A percentile compares a stretch with the other conserved stretches of the same genome.
These are phyloP conservation scores for Mallotus villosus DNA, from an alignment of 2,797 vertebrate species.

Conservation along the genomic window DNA sequence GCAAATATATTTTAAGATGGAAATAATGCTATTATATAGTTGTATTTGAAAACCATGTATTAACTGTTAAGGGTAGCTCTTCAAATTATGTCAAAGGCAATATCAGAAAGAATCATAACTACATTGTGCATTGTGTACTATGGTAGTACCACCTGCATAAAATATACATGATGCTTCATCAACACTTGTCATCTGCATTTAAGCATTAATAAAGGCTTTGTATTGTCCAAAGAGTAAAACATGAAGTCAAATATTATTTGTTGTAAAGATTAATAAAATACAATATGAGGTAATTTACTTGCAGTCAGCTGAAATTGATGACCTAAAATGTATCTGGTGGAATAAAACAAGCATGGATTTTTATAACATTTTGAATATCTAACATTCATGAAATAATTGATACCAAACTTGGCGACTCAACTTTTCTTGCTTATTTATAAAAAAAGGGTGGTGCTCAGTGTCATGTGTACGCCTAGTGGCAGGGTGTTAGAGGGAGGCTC, in stretches of 20 bases:
- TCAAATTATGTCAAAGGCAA: conserved; percentile 70
- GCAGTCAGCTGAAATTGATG: conserved; percentile 12
- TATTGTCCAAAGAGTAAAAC: conserved; percentile 61
- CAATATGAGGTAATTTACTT: conserved; percentile 46
- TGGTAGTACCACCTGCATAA: conserved; percentile 71
- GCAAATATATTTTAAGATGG: conserved; percentile 79
- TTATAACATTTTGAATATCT: conserved; percentile 7
- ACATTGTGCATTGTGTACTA: conserved; percentile 70
- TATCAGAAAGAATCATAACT: conserved; percentile 70
- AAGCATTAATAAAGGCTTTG: conserved; percentile 68
- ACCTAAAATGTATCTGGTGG: not conserved
- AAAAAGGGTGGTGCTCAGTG: conserved; percentile 38
- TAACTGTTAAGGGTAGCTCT: conserved; percentile 73
- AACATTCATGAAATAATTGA: conserved; percentile 31
- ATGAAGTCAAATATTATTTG: conserved; percentile 67
- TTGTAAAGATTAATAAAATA: conserved; percentile 57
- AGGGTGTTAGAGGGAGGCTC: too few relatives aligned
- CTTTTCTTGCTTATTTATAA: conserved; percentile 38
- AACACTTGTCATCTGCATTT: conserved; percentile 67
- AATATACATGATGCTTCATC: conserved; percentile 65
- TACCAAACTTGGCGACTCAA: conserved; percentile 20
- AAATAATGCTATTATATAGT: conserved; percentile 73
- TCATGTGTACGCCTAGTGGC: too few relatives aligned
- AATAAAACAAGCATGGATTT: too few relatives aligned
- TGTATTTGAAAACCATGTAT: conserved; percentile 76